A percentile compares a stretch with the other conserved stretches of the same genome.
These are phyloP conservation scores for Pituophis catenifer DNA, from an alignment of 2,113 vertebrate genomes.

Conservation along the genomic window DNA sequence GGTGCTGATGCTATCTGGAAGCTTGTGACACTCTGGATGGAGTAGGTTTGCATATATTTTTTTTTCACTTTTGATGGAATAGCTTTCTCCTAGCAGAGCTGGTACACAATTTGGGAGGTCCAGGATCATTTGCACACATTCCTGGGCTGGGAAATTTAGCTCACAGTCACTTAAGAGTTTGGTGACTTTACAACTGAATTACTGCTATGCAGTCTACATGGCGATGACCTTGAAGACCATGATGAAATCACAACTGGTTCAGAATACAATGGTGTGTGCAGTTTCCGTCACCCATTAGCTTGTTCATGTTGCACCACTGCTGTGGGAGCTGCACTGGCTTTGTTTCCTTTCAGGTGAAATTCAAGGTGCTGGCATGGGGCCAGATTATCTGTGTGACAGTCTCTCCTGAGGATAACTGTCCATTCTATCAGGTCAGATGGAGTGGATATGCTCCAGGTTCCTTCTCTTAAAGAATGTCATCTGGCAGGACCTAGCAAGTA, in stretches of 20 bases:
- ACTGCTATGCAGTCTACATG: not conserved
- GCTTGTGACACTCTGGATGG: not conserved
- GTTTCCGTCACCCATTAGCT: not conserved
- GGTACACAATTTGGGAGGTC: not conserved
- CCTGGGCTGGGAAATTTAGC: not conserved
- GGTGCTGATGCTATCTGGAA: not conserved
- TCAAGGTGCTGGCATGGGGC: not conserved
- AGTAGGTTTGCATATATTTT: not conserved
- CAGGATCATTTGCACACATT: not conserved
- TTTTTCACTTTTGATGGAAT: not conserved
- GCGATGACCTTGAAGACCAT: not conserved
- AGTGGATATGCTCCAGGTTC: not conserved
- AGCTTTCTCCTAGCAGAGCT: not conserved
- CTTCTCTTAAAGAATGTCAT: not conserved
- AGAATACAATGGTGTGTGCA: not conserved
- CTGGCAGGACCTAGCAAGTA: not conserved
- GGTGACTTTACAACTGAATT: not conserved
- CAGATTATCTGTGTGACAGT: not conserved
- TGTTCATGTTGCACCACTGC: not conserved
- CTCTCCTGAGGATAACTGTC: not conserved
- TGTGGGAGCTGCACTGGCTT: not conserved
- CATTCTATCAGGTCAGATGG: not conserved
- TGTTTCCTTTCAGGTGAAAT: not conserved
- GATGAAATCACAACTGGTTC: not conserved
- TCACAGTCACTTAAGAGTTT: not conserved